Evolutionary conservation across 2,113 vertebrate species (phyloP).

Genomic region (Zosterops lateralis): DNA sequence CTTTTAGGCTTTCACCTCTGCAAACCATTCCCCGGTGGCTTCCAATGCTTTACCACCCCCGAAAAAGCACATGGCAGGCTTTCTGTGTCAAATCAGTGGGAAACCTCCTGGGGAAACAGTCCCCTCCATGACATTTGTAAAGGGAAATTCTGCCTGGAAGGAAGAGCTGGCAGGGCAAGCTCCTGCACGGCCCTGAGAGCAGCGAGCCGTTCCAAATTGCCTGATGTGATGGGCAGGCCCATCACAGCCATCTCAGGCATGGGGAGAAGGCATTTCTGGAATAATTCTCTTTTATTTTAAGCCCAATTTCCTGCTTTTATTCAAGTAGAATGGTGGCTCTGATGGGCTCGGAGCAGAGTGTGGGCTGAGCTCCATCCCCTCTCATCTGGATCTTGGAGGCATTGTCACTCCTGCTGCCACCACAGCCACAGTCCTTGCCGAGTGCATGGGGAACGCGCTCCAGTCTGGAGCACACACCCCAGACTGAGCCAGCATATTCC

Average conservation of each 20-base stretch:
- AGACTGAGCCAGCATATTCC: not conserved
- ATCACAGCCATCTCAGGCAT: not conserved
- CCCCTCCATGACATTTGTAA: not conserved
- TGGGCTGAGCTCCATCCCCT: not conserved
- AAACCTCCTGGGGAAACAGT: not conserved
- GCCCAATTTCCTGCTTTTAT: not conserved
- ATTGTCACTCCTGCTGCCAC: not conserved
- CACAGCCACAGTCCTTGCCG: not conserved
- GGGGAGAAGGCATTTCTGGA: not conserved
- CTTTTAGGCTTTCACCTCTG: not conserved
- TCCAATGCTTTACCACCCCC: not conserved
- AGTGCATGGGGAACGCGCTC: not conserved
- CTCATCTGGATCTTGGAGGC: not conserved
- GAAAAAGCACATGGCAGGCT: not conserved
- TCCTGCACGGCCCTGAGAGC: not conserved
- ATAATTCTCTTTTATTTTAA: not conserved
- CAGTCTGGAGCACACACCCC: not conserved
- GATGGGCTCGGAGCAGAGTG: not conserved
- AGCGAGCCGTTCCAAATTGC: fast-evolving
- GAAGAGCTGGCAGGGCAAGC: not conserved
- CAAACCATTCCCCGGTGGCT: not conserved
- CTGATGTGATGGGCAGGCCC: not conserved
- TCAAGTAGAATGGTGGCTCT: fast-evolving
- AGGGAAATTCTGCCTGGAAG: not conserved
- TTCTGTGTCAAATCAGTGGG: not conserved